Evolutionary conservation across 2,113 vertebrate genomes (phyloP).

Genomic region (Hippocampus barbouri): DNA sequence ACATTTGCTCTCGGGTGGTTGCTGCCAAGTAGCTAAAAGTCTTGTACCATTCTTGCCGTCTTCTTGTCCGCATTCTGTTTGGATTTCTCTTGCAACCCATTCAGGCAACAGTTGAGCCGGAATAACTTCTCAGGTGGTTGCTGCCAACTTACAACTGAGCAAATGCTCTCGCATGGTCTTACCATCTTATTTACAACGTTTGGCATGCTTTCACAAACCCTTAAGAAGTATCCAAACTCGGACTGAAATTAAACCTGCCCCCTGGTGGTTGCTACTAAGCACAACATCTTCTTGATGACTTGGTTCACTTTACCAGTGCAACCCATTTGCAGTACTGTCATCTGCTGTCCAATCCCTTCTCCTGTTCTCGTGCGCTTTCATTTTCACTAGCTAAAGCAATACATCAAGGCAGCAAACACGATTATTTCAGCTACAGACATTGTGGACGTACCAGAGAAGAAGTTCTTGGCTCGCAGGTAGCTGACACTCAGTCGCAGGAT

Average conservation of each 20-base stretch:
- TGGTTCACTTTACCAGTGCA: neutral
- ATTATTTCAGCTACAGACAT: neutral
- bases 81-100: neutral
- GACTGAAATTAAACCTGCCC: too few species aligned
- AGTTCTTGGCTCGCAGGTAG: constrained; percentile 78
- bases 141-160: neutral
- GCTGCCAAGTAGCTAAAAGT: neutral
- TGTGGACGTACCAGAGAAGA: constrained; percentile 66
- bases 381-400: too few species aligned
- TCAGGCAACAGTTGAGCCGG: neutral
- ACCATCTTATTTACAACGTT: neutral
- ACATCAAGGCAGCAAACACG: neutral
- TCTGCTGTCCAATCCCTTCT: neutral
- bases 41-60: neutral
- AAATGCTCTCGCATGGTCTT: neutral
- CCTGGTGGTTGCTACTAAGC: too few species aligned
- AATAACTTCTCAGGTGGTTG: neutral
- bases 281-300: neutral
- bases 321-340: neutral
- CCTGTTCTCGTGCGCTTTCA: neutral
- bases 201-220: neutral
- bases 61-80: neutral
- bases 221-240: too few species aligned
- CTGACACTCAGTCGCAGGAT: constrained; percentile 77
- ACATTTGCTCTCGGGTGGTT: neutral